phyloP scores from a whole-genome alignment of 1,140 invertebrate genomes.

The Penaeus vannamei region DNA sequence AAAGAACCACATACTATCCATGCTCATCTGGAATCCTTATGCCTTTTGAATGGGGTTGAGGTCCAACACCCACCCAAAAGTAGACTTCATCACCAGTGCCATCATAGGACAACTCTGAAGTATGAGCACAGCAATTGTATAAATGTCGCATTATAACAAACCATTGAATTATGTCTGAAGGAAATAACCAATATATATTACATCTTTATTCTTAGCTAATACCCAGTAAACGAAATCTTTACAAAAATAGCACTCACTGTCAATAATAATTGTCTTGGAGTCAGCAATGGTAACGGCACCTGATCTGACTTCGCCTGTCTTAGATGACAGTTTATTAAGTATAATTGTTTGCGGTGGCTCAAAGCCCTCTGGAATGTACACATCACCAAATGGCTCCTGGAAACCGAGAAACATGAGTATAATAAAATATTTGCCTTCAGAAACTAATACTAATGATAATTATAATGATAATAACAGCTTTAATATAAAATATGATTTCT shows the following conservation, averaged over 20 bases:
- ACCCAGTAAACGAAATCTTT: neutral
- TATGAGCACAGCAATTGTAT: neutral
- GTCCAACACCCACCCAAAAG: constrained; percentile 90
- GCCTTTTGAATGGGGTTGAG: constrained; percentile 86
- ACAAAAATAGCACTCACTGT: constrained; percentile 40
- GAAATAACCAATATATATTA: no score
- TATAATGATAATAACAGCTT: no score
- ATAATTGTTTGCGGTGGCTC: constrained; percentile 85
- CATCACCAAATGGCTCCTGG: constrained; percentile 89
- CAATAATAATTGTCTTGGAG: constrained; percentile 84
- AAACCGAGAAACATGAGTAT: constrained; percentile 29
- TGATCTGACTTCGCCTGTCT: constrained; percentile 81
- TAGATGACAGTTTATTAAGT: constrained; percentile 80
- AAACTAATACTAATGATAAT: no score
- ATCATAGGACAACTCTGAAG: constrained; percentile 83
- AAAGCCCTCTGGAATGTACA: constrained; percentile 92
- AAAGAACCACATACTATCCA: constrained; percentile 85
- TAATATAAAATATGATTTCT: no score
- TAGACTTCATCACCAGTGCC: constrained; percentile 80
- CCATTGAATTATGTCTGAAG: neutral
- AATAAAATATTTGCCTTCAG: no score
- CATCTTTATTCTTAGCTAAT: no score
- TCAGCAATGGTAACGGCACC: constrained; percentile 84
- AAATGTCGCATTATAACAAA: constrained; percentile 5
- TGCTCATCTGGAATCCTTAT: constrained; percentile 89